Evolutionary conservation across 2,888 invertebrate species (phyloP).

Genomic region (Trichopoda pennipes): DNA sequence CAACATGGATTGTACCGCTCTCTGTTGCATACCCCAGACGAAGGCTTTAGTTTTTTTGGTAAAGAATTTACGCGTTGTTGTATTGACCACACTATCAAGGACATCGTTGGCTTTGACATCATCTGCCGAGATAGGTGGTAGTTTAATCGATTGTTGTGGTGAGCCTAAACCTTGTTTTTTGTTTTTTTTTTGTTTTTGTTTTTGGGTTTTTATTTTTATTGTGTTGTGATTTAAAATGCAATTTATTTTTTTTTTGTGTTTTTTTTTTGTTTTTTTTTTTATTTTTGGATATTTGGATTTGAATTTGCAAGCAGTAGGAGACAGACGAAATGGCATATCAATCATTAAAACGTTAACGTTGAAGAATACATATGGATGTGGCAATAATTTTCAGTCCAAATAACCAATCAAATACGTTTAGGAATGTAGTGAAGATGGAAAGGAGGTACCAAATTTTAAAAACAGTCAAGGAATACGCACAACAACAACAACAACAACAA

Average conservation of each 20-base stretch:
- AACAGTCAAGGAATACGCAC: constrained; percentile 37
- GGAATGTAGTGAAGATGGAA: constrained; percentile 44
- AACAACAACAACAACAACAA: constrained; percentile 11
- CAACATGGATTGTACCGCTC: constrained; percentile 90
- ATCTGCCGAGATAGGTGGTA: constrained; percentile 81
- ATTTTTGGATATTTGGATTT: constrained; percentile 60
- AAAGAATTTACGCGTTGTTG: constrained; percentile 85
- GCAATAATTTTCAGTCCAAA: constrained; percentile 53
- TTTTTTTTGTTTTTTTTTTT: constrained; percentile 33
- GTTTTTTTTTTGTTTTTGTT: constrained; percentile 44
- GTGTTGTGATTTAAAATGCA: constrained; percentile 51
- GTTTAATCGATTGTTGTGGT: constrained; percentile 81
- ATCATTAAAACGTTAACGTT: constrained; percentile 31
- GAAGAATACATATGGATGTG: constrained; percentile 51
- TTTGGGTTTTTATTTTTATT: constrained; percentile 44
- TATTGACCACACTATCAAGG: constrained; percentile 74
- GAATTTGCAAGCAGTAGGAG: constrained; percentile 59
- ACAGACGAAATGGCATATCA: constrained; percentile 47
- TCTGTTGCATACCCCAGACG: constrained; percentile 99
- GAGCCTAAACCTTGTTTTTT: constrained; percentile 76
- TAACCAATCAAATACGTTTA: constrained; percentile 38
- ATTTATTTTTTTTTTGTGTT: constrained; percentile 32
- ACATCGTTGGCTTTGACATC: constrained; percentile 72
- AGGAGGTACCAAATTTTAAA: constrained; percentile 51
- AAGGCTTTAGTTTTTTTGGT: constrained; percentile 93